phyloP scores from a whole-genome alignment of 2,113 vertebrate species.

The Gambusia affinis region DNA sequence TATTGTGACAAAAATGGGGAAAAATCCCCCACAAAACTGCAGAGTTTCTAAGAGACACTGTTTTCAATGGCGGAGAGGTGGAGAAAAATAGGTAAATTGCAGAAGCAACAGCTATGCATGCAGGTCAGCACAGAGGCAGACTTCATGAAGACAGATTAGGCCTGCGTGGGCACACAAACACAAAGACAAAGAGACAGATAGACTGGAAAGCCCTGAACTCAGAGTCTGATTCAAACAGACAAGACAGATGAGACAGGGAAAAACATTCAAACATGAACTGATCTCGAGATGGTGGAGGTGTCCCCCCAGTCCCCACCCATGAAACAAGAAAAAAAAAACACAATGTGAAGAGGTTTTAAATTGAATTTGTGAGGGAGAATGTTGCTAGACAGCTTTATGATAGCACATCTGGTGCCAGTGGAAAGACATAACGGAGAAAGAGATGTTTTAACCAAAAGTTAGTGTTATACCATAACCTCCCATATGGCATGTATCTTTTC shows the following conservation, averaged over 20 bases:
- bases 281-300: slow-evolving; percentile 29
- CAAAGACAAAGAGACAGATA: slow-evolving; percentile 68
- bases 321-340: slow-evolving; percentile 2
- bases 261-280: slow-evolving; percentile 27
- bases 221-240: slow-evolving; percentile 46
- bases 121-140: slow-evolving; percentile 54
- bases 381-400: slow-evolving; percentile 6
- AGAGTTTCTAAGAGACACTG: slow-evolving; percentile 46
- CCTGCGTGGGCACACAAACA: slow-evolving; percentile 52
- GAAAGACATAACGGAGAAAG: not conserved
- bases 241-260: slow-evolving; percentile 40
- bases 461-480: slow-evolving; percentile 15
- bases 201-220: slow-evolving; percentile 60
- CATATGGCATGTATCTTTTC: slow-evolving; percentile 25
- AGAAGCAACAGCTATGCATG: slow-evolving; percentile 64
- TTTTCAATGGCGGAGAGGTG: slow-evolving; percentile 49
- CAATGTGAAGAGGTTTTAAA: slow-evolving; percentile 13
- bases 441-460: slow-evolving; percentile 14
- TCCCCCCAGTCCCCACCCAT: not conserved
- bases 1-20: slow-evolving; percentile 33
- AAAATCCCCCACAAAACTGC: slow-evolving; percentile 53
- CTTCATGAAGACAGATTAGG: slow-evolving; percentile 73
- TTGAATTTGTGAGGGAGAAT: slow-evolving; percentile 17
- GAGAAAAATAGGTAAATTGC: slow-evolving; percentile 23
- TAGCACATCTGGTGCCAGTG: slow-evolving; percentile 13